Evolutionary conservation across 2,888 invertebrate species (phyloP).

Genomic region (Cephus sareptanus): DNA sequence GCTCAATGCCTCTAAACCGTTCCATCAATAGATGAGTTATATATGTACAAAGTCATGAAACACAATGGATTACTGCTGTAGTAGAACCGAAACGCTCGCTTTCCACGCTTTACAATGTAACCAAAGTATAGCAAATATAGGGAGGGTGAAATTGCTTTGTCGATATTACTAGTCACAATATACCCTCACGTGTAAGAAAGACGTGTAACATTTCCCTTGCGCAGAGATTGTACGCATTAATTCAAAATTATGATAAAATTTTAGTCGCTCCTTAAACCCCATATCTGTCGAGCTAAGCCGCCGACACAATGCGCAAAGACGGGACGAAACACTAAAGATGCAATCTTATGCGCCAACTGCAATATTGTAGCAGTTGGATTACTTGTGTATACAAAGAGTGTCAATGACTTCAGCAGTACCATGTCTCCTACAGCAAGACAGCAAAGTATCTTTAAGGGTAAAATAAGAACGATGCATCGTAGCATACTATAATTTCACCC

Average conservation of each 20-base stretch:
- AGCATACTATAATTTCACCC: conserved; percentile 25
- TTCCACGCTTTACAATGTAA: background rate
- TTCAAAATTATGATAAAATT: background rate
- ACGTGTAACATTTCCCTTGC: background rate
- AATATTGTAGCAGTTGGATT: background rate
- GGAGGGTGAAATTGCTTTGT: background rate
- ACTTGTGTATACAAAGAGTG: background rate
- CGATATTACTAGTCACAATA: background rate
- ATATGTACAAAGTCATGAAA: background rate
- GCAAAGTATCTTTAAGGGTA: background rate
- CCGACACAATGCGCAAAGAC: background rate
- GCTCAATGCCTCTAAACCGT: no score
- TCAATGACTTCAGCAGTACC: background rate
- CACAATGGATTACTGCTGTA: background rate
- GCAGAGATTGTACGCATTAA: background rate
- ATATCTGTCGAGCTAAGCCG: background rate
- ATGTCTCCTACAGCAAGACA: background rate
- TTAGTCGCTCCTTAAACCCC: background rate
- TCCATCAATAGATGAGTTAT: background rate
- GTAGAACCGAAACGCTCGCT: background rate
- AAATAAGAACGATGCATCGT: background rate
- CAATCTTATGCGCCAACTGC: background rate
- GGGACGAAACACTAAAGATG: background rate
- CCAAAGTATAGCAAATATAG: background rate
- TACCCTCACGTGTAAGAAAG: background rate